Base-by-base conservation (phyloP, 2,113 vertebrate species). In the Hystrix cristata region DNA sequence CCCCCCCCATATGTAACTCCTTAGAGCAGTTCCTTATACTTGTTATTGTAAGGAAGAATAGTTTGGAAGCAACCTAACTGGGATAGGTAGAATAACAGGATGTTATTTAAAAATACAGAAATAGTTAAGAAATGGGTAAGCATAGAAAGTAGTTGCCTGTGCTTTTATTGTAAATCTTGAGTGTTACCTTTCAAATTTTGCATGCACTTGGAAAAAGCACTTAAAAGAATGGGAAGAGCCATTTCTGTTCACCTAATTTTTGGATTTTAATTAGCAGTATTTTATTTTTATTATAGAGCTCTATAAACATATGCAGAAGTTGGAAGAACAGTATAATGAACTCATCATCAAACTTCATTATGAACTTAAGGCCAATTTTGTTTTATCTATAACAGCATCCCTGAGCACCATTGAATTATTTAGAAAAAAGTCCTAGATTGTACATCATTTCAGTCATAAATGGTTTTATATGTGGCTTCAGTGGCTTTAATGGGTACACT, bases 271-370 rank as follows among this genome's bases (percentile, higher is more conserved):
- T 64, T 92, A 82, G n/a, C 4, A 92, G 60, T 62, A 95, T 71
- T 93, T 92, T 57, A 55, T 89, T 94, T 80, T 90, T 62, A 55
- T 95, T 72, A 21, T 57, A 83, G 21, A 96, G 72, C 53, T 93
- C 59, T 96, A 93, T 69, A 69, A 92, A 78, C 21, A 78, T 34
- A 34, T 7, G 31, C 34, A 81, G 53, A 82, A 91, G 1, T 79
- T 86, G 74, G 81, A 38, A 38, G 38, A 38, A 38, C 38, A 38
- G 38, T 38, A 55, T 69, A 53, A 82, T 82, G 81, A 93, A 71
- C 69, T 43, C 16, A 53, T 96, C 38, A 43, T 38, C 53, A 76
- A 78, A 69, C 31, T 96, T 97, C 38, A 64, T 57, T 90, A 31
- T 90, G 64, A 92, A 69, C 15, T 86, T 16, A 21, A 69, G 31